Evolutionary conservation across 2,888 invertebrate species (phyloP).

Genomic region (Tetranychus truncatus): DNA sequence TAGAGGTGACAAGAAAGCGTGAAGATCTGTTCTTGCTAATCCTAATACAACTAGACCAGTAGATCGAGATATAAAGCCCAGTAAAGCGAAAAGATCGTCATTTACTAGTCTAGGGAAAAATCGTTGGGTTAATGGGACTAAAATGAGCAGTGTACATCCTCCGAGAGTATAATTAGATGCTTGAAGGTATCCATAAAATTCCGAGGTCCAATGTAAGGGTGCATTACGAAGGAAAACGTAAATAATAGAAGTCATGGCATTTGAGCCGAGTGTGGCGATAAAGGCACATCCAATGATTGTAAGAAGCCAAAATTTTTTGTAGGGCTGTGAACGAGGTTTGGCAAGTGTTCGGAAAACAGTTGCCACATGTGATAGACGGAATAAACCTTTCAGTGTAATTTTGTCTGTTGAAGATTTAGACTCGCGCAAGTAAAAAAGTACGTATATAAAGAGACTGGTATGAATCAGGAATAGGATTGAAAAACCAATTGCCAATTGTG

Average conservation of each 20-base stretch:
- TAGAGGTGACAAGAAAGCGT: conserved; percentile 32
- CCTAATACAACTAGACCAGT: conserved; percentile 32
- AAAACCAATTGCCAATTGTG: neutral
- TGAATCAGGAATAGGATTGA: neutral
- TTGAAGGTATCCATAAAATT: conserved; percentile 19
- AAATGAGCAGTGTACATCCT: conserved; percentile 22
- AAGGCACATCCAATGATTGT: neutral
- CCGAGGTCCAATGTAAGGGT: conserved; percentile 17
- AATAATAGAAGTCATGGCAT: neutral
- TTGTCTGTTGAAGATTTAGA: neutral
- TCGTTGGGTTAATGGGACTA: conserved; percentile 16
- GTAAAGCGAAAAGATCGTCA: conserved; percentile 32
- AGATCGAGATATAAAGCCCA: conserved; percentile 33
- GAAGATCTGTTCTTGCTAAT: conserved; percentile 29
- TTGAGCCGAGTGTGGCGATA: neutral
- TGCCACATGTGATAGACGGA: neutral
- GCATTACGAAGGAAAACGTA: conserved; percentile 1
- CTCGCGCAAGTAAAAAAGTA: neutral
- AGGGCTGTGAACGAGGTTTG: neutral
- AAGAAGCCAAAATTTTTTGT: neutral
- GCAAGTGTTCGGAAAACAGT: neutral
- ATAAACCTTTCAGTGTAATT: neutral
- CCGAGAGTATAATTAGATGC: conserved; percentile 20
- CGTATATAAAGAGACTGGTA: neutral
- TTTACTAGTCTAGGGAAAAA: conserved; percentile 19